A percentile compares a stretch with the other conserved stretches of the same genome.
Conservation (phyloP, 92 coral and sea anemone genomes). For the Hydrozoanthus gracilis region DNA sequence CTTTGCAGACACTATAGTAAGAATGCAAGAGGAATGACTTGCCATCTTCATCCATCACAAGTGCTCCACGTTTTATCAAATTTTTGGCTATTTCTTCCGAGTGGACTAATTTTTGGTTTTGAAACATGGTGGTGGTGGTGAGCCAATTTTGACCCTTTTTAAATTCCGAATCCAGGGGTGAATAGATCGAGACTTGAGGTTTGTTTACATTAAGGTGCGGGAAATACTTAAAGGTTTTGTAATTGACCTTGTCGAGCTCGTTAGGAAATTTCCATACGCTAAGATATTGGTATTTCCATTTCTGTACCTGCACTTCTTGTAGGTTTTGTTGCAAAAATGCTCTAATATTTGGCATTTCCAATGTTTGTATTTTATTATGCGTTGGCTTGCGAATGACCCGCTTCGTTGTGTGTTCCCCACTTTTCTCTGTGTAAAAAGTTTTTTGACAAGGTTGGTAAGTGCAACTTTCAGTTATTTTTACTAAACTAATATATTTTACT, state of each 20-base stretch:
- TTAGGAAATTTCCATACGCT: background rate
- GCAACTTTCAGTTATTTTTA: too few species aligned
- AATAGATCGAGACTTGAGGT: background rate
- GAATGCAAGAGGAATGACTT: conserved; percentile 16
- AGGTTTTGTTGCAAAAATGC: too few species aligned
- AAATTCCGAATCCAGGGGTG: background rate
- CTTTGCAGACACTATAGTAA: conserved; percentile 14
- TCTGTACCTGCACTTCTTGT: too few species aligned
- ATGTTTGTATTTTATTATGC: too few species aligned
- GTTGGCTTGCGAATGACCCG: too few species aligned
- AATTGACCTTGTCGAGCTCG: background rate
- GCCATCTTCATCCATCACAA: background rate
- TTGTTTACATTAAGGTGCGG: background rate
- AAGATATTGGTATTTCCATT: background rate
- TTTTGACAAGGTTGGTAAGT: too few species aligned
- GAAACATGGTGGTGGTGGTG: background rate
- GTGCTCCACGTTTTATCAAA: background rate
- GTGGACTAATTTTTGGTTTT: background rate
- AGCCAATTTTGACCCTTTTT: background rate
- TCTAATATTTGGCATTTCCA: too few species aligned
- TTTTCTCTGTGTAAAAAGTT: too few species aligned
- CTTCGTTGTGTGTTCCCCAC: too few species aligned
- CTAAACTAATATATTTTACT: too few species aligned
- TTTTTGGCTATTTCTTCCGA: background rate
- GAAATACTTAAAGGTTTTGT: background rate